Percentiles rank a stretch among this genome's conserved stretches.
phyloP scores from a whole-genome alignment of 2,888 invertebrate species.

The Andrena camellia region DNA sequence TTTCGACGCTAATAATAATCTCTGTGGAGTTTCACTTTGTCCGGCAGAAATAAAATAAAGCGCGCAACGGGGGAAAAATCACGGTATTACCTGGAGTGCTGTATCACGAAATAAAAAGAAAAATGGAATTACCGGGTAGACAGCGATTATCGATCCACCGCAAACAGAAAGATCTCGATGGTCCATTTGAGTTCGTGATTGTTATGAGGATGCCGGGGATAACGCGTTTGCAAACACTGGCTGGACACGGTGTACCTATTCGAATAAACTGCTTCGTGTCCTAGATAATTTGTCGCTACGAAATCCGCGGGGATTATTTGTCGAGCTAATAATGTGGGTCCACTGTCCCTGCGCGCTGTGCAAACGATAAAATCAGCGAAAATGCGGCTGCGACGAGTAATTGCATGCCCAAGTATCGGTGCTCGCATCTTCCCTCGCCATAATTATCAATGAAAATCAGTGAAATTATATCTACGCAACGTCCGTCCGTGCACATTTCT shows the following conservation, averaged over 20 bases:
- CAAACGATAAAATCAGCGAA: conserved; percentile 80
- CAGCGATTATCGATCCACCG: conserved; percentile 48
- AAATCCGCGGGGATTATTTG: conserved; percentile 83
- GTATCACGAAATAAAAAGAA: not conserved
- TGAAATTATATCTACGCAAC: conserved; percentile 39
- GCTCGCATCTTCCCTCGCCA: conserved; percentile 54
- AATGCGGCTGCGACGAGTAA: conserved; percentile 72
- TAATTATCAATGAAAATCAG: conserved; percentile 69
- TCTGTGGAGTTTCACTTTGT: conserved; percentile 43
- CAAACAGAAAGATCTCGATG: conserved; percentile 62
- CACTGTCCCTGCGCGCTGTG: conserved; percentile 70
- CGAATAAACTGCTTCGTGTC: conserved; percentile 80
- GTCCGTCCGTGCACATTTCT: not conserved
- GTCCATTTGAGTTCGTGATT: conserved; percentile 65
- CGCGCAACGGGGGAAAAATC: not conserved
- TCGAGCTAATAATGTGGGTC: conserved; percentile 83
- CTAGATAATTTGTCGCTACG: conserved; percentile 82
- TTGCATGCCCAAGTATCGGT: conserved; percentile 67
- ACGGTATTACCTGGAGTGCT: not conserved
- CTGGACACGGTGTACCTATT: conserved; percentile 73
- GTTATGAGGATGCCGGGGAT: conserved; percentile 66
- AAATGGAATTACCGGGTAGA: conserved; percentile 8
- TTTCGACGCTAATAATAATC: conserved; percentile 47
- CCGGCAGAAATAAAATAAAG: conserved; percentile 36
- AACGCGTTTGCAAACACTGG: conserved; percentile 73